Evolutionary conservation across 2,797 vertebrate genomes (phyloP).

Genomic region (Hephaestus fuliginosus): DNA sequence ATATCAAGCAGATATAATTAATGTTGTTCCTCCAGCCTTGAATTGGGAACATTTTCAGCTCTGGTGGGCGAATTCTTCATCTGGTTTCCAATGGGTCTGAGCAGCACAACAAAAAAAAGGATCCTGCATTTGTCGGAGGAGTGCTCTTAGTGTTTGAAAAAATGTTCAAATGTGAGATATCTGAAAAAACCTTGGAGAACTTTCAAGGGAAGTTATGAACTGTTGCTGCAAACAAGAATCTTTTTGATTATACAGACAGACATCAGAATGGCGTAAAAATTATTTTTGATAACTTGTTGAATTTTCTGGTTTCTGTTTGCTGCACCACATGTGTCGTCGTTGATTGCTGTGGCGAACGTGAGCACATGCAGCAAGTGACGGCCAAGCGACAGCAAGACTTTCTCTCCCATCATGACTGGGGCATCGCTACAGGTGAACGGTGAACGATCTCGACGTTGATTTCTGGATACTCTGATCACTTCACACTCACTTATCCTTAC

Average conservation of each 20-base stretch:
- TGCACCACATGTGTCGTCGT: neutral
- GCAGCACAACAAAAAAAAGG: neutral
- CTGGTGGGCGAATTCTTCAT: neutral
- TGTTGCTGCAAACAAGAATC: neutral
- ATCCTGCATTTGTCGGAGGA: neutral
- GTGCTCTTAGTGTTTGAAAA: neutral
- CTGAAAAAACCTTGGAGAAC: neutral
- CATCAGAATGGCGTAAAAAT: neutral
- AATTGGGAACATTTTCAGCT: conserved; percentile 8
- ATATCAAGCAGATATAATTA: neutral
- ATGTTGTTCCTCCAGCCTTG: neutral
- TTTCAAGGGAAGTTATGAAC: neutral
- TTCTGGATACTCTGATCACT: neutral
- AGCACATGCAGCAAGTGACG: neutral
- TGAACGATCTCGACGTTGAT: neutral
- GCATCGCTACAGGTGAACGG: neutral
- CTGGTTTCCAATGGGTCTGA: neutral
- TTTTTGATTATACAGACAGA: neutral
- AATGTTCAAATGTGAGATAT: neutral
- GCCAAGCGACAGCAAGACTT: conserved; percentile 31
- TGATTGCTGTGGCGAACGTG: neutral
- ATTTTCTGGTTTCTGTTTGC: neutral
- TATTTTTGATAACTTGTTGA: neutral
- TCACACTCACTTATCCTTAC: conserved; percentile 72
- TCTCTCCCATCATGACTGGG: neutral